A percentile compares a stretch with the other conserved stretches of the same genome.
Conservation (phyloP, 2,113 vertebrate genomes). For the Pangasianodon gigas region DNA sequence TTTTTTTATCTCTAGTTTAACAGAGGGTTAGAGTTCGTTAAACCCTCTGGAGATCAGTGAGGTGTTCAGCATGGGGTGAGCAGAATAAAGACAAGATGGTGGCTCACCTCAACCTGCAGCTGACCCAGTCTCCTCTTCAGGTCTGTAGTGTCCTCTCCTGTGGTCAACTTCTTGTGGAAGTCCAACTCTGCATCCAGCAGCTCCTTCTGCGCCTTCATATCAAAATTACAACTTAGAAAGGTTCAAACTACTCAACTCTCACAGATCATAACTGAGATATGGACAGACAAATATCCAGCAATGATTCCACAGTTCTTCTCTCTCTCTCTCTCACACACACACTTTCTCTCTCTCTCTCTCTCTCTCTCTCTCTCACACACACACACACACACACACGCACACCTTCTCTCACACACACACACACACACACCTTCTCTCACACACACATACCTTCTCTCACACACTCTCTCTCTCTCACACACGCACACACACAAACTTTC, state of each 20-base stretch:
- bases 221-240: background rate
- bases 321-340: background rate
- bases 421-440: no score
- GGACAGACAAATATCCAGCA: background rate
- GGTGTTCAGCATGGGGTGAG: background rate
- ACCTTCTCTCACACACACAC: no score
- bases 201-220: constrained; percentile 89
- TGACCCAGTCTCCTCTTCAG: constrained; percentile 89
- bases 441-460: no score
- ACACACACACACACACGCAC: no score
- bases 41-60: background rate
- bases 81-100: background rate
- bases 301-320: background rate
- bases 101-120: constrained; percentile 89
- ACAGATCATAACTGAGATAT: background rate
- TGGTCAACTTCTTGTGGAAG: constrained; percentile 90
- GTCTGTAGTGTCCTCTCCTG: constrained; percentile 97
- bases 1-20: background rate
- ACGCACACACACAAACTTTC: no score
- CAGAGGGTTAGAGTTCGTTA: no score
- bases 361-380: background rate
- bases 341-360: background rate
- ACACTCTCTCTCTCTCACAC: no score
- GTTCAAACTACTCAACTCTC: background rate
- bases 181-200: constrained; percentile 93